A percentile compares a stretch with the other conserved stretches of the same genome.
phyloP scores from a whole-genome alignment of 1,140 invertebrate genomes.

The Caenorhabditis tropicalis region DNA sequence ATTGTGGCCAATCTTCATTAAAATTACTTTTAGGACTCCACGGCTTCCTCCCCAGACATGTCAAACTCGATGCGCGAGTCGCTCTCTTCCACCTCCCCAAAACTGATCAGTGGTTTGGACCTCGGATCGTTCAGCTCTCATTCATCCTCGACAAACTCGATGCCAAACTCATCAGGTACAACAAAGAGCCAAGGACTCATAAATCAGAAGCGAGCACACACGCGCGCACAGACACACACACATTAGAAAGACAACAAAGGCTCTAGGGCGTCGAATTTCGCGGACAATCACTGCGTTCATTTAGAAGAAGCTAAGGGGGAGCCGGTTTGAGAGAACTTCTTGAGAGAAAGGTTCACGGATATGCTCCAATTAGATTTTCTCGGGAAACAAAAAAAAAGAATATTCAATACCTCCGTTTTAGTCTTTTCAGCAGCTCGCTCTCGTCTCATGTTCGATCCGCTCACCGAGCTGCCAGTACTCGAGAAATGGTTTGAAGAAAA shows the following conservation, averaged over 20 bases:
- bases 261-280: neutral
- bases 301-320: too few relatives aligned
- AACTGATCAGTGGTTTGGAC: neutral
- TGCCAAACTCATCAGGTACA: conserved; percentile 40
- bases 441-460: conserved; percentile 71
- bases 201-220: conserved; percentile 20
- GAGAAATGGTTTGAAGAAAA: conserved; percentile 70
- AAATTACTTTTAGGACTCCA: conserved; percentile 57
- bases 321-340: too few relatives aligned
- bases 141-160: conserved; percentile 31
- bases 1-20: neutral
- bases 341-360: neutral
- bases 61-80: conserved; percentile 26
- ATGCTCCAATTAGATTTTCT: too few relatives aligned
- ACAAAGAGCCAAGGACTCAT: conserved; percentile 29
- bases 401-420: neutral
- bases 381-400: neutral
- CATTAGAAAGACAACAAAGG: neutral
- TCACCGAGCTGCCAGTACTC: conserved; percentile 67
- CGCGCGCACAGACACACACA: neutral
- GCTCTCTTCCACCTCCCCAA: conserved; percentile 51
- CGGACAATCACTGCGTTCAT: neutral
- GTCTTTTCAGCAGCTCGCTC: conserved; percentile 62
- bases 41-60: conserved; percentile 61
- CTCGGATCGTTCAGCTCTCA: conserved; percentile 20